Base-by-base conservation (phyloP, 2,797 vertebrate genomes). In the Streptopelia turtur region DNA sequence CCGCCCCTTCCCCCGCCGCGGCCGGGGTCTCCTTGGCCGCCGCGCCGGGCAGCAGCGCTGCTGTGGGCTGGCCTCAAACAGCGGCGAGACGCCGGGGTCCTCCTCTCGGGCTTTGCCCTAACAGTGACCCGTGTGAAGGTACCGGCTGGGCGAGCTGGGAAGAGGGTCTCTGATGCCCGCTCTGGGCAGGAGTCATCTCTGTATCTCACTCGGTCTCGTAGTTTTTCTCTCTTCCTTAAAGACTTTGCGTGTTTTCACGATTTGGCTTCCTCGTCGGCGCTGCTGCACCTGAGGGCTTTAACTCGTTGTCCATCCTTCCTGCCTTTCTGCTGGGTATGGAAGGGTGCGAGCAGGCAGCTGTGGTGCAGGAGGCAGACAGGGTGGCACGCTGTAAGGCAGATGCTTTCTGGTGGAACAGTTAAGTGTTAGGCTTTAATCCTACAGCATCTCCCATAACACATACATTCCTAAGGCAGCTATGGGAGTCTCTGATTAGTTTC, bases 101-200 rank as follows among this genome's bases (percentile, higher is more conserved):
- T 33, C 22, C 65, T 13, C 23, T 1, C 2, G 28, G 8, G 25
- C 50, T 8, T 4, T 21, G 60, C 60, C 16, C 33, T 6, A 5
- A 0, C 10, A 6, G 55, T 2, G 65, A 4, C 37, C 53, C 14
- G 3, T 3, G 60, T 25, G 1, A 3, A 16, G 52, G 1, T 7
- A 3, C 4, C 16, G 2, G 45, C 50, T 2, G 78, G 9, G 35
- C 4, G 60, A 56, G 80, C 31, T 24, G 75, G 27, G 55, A 79
- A 25, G 30, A 7, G 87, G 30, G 35, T 43, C 24, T 31, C 24
- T 1, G 7, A 2, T 43, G 30, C 24, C 35, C 41, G 0, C 57
- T 27, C 16, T 1, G 71, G 33, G 7, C 47, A 12, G 52, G 27
- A 75, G 80, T 25, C 11, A 4, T 83, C 77, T 43, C 64, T 33